These are phyloP conservation scores for Dasyprocta punctata DNA, from an alignment of 2,113 vertebrate genomes.

Conservation along the genomic window DNA sequence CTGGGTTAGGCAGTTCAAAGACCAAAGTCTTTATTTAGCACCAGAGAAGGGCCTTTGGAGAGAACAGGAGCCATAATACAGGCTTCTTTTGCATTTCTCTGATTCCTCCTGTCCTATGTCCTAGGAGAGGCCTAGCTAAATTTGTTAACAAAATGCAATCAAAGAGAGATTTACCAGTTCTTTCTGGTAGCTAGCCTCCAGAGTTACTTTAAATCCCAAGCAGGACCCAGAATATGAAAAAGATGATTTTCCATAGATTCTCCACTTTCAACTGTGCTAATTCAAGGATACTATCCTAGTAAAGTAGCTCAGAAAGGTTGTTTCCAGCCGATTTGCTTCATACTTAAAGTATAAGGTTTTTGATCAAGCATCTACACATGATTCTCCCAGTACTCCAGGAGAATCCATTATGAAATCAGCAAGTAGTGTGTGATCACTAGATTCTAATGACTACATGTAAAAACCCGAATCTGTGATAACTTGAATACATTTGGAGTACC, in stretches of 20 bases:
- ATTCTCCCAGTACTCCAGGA: neutral
- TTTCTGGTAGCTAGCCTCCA: neutral
- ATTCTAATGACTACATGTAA: neutral
- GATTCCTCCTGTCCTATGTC: neutral
- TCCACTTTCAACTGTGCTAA: neutral
- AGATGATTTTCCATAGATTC: neutral
- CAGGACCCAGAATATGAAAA: neutral
- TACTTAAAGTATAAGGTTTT: neutral
- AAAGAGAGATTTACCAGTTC: neutral
- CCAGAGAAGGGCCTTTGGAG: neutral
- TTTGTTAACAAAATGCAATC: neutral
- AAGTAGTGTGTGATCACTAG: neutral
- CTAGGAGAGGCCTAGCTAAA: neutral
- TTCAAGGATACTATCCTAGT: neutral
- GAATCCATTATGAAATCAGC: neutral
- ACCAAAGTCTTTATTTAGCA: constrained; percentile 61
- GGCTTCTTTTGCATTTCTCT: neutral
- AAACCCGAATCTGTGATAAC: neutral
- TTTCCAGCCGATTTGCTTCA: neutral
- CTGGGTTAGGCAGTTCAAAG: constrained; percentile 58
- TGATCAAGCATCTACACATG: neutral
- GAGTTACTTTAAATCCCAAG: neutral
- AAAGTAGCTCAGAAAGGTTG: neutral
- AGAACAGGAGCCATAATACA: neutral
- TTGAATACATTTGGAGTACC: neutral